Evolutionary conservation across 2,888 invertebrate genomes (phyloP).

Genomic region (Pollenia labialis): DNA sequence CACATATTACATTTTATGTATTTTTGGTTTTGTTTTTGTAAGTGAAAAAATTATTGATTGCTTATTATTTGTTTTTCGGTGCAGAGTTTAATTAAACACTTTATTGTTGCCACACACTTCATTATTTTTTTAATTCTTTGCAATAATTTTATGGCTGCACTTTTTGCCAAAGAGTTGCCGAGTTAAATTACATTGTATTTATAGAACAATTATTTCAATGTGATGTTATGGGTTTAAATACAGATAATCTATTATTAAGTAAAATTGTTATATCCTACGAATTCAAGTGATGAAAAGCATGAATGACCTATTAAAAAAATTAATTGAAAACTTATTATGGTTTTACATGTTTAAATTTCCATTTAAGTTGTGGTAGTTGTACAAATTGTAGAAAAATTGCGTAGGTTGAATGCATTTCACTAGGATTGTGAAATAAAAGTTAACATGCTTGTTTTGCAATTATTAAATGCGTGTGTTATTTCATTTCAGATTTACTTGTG

Average conservation of each 20-base stretch:
- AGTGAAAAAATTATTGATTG: slow-evolving; percentile 36
- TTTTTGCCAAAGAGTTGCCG: background rate
- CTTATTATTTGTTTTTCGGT: slow-evolving; percentile 28
- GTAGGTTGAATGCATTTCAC: too few relatives aligned
- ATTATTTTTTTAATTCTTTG: slow-evolving; percentile 32
- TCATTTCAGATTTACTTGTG: background rate
- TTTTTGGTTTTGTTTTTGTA: slow-evolving; percentile 1
- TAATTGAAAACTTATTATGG: slow-evolving; percentile 33
- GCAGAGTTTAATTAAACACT: slow-evolving; percentile 61
- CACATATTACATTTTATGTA: background rate
- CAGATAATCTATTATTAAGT: slow-evolving; percentile 34
- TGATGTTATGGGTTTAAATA: slow-evolving; percentile 14
- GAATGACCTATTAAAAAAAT: slow-evolving; percentile 5
- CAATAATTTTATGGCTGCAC: slow-evolving; percentile 29
- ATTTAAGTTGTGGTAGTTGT: background rate
- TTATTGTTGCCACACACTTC: slow-evolving; percentile 57
- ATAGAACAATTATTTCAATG: slow-evolving; percentile 49
- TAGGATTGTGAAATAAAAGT: too few relatives aligned
- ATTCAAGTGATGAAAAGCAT: background rate
- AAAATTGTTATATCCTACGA: background rate
- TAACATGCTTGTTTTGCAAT: too few relatives aligned
- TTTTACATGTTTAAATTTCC: slow-evolving; percentile 21
- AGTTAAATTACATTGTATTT: slow-evolving; percentile 23
- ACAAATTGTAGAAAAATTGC: too few relatives aligned
- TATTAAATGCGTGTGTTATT: too few relatives aligned